phyloP scores from a whole-genome alignment of 2,888 invertebrate species.

The Habroteleia sp. region DNA sequence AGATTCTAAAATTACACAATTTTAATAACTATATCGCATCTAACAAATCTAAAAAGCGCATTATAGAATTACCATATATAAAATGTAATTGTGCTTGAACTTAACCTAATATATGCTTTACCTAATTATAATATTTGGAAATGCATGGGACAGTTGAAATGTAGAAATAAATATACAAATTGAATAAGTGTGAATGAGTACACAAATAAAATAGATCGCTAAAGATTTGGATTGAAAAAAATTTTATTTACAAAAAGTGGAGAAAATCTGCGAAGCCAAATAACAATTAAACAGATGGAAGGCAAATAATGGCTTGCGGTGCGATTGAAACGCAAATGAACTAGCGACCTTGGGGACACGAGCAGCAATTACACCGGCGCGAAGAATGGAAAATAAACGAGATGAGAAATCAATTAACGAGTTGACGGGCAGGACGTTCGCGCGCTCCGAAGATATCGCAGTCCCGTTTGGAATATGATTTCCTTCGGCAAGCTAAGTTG shows the following conservation, averaged over 20 bases:
- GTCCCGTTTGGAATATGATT: conserved; percentile 35
- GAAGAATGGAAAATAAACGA: conserved; percentile 43
- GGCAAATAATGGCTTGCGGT: conserved; percentile 17
- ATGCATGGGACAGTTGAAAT: too few species aligned
- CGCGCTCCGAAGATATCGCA: conserved; percentile 10
- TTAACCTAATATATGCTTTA: too few species aligned
- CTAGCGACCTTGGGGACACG: neutral
- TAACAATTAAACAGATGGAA: conserved; percentile 33
- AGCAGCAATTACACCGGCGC: conserved; percentile 18
- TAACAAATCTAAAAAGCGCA: too few species aligned
- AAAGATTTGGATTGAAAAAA: too few species aligned
- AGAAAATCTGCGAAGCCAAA: conserved; percentile 24
- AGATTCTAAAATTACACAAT: too few species aligned
- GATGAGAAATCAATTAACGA: conserved; percentile 56
- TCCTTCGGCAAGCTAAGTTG: conserved; percentile 37
- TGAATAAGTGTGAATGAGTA: too few species aligned
- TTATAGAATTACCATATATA: too few species aligned
- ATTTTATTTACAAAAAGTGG: conserved; percentile 3
- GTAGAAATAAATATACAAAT: too few species aligned
- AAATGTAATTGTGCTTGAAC: too few species aligned
- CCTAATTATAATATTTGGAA: too few species aligned
- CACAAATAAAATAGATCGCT: too few species aligned
- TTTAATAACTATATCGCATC: too few species aligned
- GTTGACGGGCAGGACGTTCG: conserved; percentile 4
- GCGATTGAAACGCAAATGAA: conserved; percentile 9